Evolutionary conservation across 1,140 invertebrate genomes (phyloP), one percentile per base, ranked within the genome.

Genomic region (Papilio dardanus): DNA sequence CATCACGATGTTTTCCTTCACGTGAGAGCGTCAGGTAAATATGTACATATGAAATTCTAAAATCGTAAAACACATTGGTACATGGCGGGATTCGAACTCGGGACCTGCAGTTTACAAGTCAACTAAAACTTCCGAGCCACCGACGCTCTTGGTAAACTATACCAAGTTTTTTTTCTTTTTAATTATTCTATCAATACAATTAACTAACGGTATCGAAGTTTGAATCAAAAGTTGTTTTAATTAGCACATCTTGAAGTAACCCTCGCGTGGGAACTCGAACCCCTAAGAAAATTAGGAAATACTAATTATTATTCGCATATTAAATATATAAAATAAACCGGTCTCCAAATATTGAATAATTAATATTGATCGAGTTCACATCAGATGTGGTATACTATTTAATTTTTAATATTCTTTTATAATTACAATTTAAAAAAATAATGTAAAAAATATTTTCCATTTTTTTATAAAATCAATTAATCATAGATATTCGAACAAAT

Each of bases 291-390:
- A 83, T 81, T 83, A 80, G 83, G 82, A 90, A 86, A 83, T 75
- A 76, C 78, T 88, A 91, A 89, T 92, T 89, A 87, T 85, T 91
- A 92, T 92, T 90, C 84, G 85, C 90, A 92, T 92, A 91, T 87
- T 89, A 88, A 92, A 80, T 80, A 88, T 79, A 75, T 69, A 69
- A 79, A 78, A 40, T 71, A 65, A 84, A 84, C 84, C 81, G 84
- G 82, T 84, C 80, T 80, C 84, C 77, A 85, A 86, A 88, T 89
- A 86, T 88, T 81, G 81, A 87, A 88, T 87, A 86, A 88, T 89
- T 88, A 88, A 87, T 86, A 50, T 31, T 7, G 69, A 50, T n/a
- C 28, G n/a, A 30, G 40, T 10, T 50, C 16, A 50, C 33, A 71
- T n/a, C 5, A n/a, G 28, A 1, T 31, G 28, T 19, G 42, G 42